Conservation (phyloP, 2,797 vertebrate genomes). For the Percopsis omiscomaycus region DNA sequence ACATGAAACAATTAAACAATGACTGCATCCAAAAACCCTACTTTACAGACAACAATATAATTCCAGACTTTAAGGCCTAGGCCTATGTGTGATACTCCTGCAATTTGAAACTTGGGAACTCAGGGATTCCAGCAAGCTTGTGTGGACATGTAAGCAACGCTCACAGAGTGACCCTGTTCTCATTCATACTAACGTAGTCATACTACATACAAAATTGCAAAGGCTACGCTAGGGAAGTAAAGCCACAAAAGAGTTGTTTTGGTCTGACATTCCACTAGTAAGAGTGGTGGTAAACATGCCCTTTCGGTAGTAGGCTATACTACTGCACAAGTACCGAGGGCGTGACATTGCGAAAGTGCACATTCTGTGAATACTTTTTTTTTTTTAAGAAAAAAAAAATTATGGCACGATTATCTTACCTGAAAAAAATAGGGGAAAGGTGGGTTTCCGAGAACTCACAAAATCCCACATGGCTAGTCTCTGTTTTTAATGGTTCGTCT, state of each 20-base stretch:
- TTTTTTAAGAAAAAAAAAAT: too few relatives aligned
- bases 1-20: too few relatives aligned
- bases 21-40: too few relatives aligned
- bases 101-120: neutral
- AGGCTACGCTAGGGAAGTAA: too few relatives aligned
- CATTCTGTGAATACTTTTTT: neutral
- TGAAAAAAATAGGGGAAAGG: too few relatives aligned
- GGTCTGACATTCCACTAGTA: slow-evolving; percentile 8
- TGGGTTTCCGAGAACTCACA: too few relatives aligned
- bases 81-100: too few relatives aligned
- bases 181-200: neutral
- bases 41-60: too few relatives aligned
- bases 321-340: neutral
- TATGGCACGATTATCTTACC: too few relatives aligned
- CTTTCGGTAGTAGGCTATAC: neutral
- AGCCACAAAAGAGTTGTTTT: slow-evolving; percentile 1
- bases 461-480: neutral
- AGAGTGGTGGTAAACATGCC: neutral
- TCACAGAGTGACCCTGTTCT: neutral
- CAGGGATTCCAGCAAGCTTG: neutral
- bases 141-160: neutral
- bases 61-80: too few relatives aligned
- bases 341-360: neutral
- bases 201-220: neutral
- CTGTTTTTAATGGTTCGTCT: neutral